Evolutionary conservation across 2,113 vertebrate species (phyloP).

Genomic region (Hyperopisus bebe): DNA sequence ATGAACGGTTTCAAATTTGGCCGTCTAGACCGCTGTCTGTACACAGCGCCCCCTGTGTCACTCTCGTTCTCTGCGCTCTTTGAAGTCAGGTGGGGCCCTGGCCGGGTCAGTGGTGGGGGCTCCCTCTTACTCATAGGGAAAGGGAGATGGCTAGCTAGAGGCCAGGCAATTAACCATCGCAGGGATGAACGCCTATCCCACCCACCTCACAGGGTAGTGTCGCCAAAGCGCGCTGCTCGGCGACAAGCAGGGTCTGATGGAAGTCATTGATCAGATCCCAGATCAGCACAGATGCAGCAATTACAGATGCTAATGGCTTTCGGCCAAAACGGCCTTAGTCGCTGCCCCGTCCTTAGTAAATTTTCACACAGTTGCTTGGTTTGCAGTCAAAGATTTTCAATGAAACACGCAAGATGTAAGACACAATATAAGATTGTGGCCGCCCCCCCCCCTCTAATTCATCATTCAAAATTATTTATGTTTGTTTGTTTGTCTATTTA

Average conservation of each 20-base stretch:
- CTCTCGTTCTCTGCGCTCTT: conserved; percentile 14
- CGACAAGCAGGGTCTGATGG: neutral
- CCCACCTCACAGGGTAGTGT: neutral
- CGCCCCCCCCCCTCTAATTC: neutral
- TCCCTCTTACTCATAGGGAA: neutral
- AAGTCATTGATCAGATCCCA: neutral
- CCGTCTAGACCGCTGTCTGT: conserved; percentile 23
- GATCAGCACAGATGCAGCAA: too few relatives aligned
- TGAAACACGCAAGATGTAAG: neutral
- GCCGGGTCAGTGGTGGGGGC: neutral
- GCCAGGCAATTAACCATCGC: conserved; percentile 8
- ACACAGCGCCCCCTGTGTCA: conserved; percentile 12
- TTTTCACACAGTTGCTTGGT: neutral
- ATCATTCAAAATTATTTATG: neutral
- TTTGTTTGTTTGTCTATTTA: neutral
- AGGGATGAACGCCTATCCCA: neutral
- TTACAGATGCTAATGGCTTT: neutral
- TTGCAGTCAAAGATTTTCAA: neutral
- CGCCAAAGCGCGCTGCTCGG: neutral
- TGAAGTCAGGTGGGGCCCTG: conserved; percentile 19
- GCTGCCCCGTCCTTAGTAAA: neutral
- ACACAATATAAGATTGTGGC: neutral
- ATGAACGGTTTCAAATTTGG: conserved; percentile 22
- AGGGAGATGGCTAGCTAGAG: neutral
- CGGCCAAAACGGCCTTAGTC: neutral